A percentile compares a stretch with the other conserved stretches of the same genome.
Evolutionary conservation across 2,888 invertebrate genomes (phyloP).

Genomic region (Microctonus aethiopoides): DNA sequence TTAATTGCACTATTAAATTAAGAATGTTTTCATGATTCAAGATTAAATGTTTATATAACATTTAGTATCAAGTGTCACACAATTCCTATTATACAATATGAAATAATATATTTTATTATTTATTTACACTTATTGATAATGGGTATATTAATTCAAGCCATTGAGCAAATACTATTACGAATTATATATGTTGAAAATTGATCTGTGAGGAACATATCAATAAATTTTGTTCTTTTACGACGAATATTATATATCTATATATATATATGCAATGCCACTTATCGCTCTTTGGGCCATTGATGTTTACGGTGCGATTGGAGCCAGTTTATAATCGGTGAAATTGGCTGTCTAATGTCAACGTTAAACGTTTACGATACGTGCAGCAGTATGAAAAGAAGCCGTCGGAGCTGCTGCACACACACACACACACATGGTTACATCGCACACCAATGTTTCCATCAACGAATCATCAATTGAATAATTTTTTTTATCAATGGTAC

Average conservation of each 20-base stretch:
- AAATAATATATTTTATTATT: background rate
- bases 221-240: background rate
- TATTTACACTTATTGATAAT: background rate
- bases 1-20: background rate
- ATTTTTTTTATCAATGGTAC: too few relatives aligned
- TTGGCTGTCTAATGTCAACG: conserved; percentile 47
- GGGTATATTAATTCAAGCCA: background rate
- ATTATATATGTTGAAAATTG: background rate
- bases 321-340: conserved; percentile 44
- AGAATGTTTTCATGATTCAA: background rate
- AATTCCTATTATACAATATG: background rate
- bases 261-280: background rate
- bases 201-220: background rate
- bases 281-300: conserved; percentile 20
- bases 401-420: background rate
- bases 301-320: conserved; percentile 43
- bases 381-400: conserved; percentile 22
- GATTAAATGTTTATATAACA: background rate
- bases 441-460: too few relatives aligned
- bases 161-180: background rate
- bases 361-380: conserved; percentile 56
- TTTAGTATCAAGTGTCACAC: background rate
- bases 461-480: background rate
- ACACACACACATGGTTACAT: background rate
- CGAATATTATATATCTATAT: background rate